These are phyloP conservation scores for Apogon talboti DNA, from an alignment of 2,797 vertebrate species.

Conservation along the genomic window DNA sequence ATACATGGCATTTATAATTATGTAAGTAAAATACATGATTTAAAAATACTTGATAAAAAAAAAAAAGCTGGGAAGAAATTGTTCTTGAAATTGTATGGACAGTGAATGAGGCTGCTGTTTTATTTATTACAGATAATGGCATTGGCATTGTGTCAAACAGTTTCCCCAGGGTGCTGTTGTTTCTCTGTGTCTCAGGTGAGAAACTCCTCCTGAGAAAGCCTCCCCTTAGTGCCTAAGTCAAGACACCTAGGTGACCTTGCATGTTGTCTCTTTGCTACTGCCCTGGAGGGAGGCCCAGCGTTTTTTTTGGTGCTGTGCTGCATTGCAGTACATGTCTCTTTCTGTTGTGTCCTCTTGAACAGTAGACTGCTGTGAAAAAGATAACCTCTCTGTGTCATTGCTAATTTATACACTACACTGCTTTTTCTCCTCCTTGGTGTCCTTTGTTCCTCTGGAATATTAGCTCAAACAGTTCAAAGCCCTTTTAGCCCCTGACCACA, in stretches of 20 bases:
- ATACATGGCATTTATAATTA: not conserved
- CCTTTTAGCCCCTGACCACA: constrained; percentile 35
- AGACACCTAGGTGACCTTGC: constrained; percentile 50
- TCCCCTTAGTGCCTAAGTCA: constrained; percentile 28
- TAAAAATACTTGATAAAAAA: not conserved
- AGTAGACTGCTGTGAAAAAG: constrained; percentile 47
- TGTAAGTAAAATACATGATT: not conserved
- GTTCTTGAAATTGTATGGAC: not conserved
- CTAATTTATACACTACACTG: constrained; percentile 44
- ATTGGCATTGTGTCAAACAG: constrained; percentile 30
- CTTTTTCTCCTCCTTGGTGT: constrained; percentile 28
- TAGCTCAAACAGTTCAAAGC: constrained; percentile 8
- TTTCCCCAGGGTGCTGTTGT: constrained; percentile 14
- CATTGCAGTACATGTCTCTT: constrained; percentile 63
- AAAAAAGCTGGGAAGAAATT: not conserved
- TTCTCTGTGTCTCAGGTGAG: constrained; percentile 21
- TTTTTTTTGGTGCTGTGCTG: constrained; percentile 47
- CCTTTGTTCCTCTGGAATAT: constrained; percentile 36
- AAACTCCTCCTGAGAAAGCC: constrained; percentile 21
- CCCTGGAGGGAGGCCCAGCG: constrained; percentile 41
- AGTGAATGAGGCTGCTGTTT: constrained; percentile 12
- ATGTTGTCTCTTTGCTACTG: constrained; percentile 41
- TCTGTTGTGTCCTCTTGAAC: constrained; percentile 46
- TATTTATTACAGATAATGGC: constrained; percentile 23
- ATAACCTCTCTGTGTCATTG: constrained; percentile 62